phyloP scores from a whole-genome alignment of 1,140 invertebrate species.

The Planococcus citri region DNA sequence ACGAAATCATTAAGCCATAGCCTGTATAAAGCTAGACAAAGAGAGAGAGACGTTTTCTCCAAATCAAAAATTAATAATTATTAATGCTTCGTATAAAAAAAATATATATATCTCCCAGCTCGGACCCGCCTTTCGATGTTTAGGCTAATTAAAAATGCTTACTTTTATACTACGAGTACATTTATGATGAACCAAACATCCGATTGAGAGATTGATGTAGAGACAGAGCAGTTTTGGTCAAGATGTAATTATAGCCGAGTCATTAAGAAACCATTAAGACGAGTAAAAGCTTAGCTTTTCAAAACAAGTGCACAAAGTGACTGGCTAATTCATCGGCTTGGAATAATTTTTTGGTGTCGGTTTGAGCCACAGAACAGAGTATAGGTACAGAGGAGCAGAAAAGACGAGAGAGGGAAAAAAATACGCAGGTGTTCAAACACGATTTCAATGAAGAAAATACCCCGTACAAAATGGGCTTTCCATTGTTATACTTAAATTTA shows the following conservation, averaged over 20 bases:
- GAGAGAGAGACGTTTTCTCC: background rate
- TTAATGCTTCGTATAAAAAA: background rate
- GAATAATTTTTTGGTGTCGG: background rate
- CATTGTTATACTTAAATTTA: constrained; percentile 1
- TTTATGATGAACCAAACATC: no score
- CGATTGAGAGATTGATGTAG: no score
- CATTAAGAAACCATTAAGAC: background rate
- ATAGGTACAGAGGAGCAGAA: no score
- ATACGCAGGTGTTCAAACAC: background rate
- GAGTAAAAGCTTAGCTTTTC: background rate
- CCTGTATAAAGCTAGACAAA: background rate
- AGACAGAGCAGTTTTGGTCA: no score
- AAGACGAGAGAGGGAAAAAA: background rate
- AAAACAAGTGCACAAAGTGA: background rate
- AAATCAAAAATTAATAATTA: background rate
- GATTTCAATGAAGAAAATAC: background rate
- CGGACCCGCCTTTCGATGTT: background rate
- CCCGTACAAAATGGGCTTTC: constrained; percentile 1
- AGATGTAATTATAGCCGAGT: no score
- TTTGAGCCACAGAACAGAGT: no score
- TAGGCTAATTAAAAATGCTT: no score
- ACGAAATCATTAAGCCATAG: no score
- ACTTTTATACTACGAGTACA: no score
- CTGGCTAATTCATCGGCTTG: no score
- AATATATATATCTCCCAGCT: no score